Base-by-base conservation (phyloP, 2,113 vertebrate genomes). In the Etia nguti region DNA sequence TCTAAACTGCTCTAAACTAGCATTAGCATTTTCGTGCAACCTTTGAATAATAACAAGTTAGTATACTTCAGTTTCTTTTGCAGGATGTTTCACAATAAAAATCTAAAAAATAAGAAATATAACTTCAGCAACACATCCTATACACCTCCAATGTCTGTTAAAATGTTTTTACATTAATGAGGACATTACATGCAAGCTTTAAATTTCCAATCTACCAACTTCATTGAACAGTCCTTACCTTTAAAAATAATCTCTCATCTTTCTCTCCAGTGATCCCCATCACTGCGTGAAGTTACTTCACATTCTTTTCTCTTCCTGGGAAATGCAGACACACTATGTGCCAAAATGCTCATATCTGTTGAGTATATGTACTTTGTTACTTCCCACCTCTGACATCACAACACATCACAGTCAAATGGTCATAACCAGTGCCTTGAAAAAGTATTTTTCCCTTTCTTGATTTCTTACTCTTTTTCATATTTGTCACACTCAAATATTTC, bases 311-410 rank as follows among this genome's bases (percentile, higher is more conserved):
- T 57, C 55, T 57, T 13, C 22, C 11, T 57, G 55, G 55, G 24
- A 57, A 57, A 20, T 52, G 20, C 50, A 43, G 41, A n/a, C 3
- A 56, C 54, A 56, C 22, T 56, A 11, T 24, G 22, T 13, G 22
- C 4, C 10, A 56, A 56, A 24, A 10, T 2, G 56, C 15, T 16
- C 8, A 1, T 29, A 0, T 29, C 6, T 29, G 13, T 29, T 5
- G 56, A 59, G 0, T 26, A 9, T 59, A 29, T 59, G 13, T 59
- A 59, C 29, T 59, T 57, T 26, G 24, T 59, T 18, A 29, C 0
- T 59, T 59, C 8, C 56, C 56, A 59, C 56, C 56, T 59, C 24
- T 59, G 56, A 59, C 26, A 59, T 16, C 56, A 5, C 26, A 55
- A 22, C 52, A 55, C 24, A 59, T 16, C 52, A 29, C 29, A 18